Evolutionary conservation across 2,888 invertebrate species (phyloP).

Genomic region (Pemphredon lugubris): DNA sequence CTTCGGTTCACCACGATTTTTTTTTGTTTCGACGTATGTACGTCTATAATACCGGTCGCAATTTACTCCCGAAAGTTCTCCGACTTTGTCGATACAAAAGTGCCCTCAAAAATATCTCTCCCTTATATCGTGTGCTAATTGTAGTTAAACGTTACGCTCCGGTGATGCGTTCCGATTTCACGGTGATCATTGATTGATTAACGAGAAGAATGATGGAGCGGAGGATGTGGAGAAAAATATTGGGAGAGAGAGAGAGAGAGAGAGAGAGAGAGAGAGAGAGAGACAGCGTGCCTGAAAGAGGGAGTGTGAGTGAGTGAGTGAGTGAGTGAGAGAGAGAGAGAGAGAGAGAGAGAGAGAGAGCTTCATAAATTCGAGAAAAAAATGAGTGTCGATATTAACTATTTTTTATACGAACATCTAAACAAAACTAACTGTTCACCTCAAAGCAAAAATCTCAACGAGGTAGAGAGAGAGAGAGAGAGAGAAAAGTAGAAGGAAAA

Average conservation of each 20-base stretch:
- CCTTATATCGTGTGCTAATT: conserved; percentile 57
- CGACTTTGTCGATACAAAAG: conserved; percentile 70
- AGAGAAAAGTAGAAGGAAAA: neutral
- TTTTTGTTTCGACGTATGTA: conserved; percentile 59
- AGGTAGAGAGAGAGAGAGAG: no score
- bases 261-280: neutral
- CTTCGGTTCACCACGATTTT: conserved; percentile 39
- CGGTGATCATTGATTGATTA: no score
- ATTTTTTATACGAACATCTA: no score
- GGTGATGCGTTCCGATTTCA: conserved; percentile 42
- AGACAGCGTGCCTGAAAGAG: neutral
- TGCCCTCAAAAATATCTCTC: conserved; percentile 75
- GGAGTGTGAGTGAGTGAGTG: no score
- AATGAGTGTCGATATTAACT: no score
- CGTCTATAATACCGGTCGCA: conserved; percentile 73
- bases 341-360: neutral
- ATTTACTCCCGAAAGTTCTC: conserved; percentile 68
- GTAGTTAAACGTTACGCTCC: conserved; percentile 43
- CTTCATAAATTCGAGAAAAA: no score
- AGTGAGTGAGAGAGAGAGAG: no score
- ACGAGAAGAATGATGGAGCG: neutral
- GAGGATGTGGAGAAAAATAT: neutral
- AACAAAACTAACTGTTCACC: no score
- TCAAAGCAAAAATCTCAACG: no score
- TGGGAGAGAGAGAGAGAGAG: neutral